Evolutionary conservation across 2,113 vertebrate species (phyloP).

Genomic region (Calonectris borealis): DNA sequence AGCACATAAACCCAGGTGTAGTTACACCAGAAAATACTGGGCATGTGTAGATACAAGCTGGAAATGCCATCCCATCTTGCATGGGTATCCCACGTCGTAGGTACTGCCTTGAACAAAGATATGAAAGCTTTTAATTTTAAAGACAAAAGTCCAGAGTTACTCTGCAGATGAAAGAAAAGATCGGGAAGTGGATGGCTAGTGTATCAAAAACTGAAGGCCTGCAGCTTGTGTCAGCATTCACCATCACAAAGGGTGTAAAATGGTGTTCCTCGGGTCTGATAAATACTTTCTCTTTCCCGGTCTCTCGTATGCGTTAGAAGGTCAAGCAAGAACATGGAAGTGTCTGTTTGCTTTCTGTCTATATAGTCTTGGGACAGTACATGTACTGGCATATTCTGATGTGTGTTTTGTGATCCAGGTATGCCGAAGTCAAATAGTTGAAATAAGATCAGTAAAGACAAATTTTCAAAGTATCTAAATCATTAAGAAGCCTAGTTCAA

Average conservation of each 20-base stretch:
- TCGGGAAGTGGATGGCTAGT: not conserved
- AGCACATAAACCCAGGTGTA: not conserved
- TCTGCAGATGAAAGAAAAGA: not conserved
- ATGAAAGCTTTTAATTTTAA: not conserved
- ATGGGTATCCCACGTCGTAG: fast-evolving
- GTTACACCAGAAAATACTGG: not conserved
- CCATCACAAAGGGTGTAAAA: not conserved
- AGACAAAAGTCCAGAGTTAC: not conserved
- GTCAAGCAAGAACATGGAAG: not conserved
- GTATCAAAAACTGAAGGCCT: not conserved
- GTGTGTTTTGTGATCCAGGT: not conserved
- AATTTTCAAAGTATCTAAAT: not conserved
- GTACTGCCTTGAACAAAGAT: not conserved
- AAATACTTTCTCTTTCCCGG: fast-evolving
- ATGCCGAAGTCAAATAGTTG: not conserved
- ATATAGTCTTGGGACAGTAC: not conserved
- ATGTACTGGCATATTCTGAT: not conserved
- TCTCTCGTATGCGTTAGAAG: not conserved
- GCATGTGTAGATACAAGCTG: not conserved
- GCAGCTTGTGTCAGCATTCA: not conserved
- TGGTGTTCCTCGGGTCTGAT: not conserved
- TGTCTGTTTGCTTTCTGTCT: not conserved
- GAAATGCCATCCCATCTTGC: not conserved
- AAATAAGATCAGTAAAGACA: not conserved
- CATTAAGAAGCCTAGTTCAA: not conserved